Evolutionary conservation across 2,888 invertebrate genomes (phyloP), one percentile per base, ranked within the genome.

Genomic region (Phortica magna): DNA sequence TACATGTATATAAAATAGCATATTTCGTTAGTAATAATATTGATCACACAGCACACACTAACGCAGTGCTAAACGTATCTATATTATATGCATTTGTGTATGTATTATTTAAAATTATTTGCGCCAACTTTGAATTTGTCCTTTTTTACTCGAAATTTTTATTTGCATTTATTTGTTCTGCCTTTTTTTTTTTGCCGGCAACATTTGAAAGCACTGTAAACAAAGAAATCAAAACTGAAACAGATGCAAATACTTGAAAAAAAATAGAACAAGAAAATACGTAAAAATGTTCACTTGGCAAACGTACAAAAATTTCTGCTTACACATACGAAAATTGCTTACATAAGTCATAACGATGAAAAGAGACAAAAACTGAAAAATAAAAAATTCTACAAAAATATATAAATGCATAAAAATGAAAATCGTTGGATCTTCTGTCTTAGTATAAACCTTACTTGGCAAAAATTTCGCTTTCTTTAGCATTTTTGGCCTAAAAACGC

Each of bases 381-480:
- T 31, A 31, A 31, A 4, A 31, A 31, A 31, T 31, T 31, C 31
- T 31, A 31, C 31, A 31, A 31, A 31, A 31, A 31, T 31, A 31
- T 31, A 31, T 2, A 31, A 31, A 31, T 31, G 48, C 2, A 48
- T n/a, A 48, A 48, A 48, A 14, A 48, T 48, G 5, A 2, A n/a
- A 31, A 22, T 61, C 19, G 4, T 61, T 61, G 65, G 3, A 41
- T 59, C 22, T 59, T 59, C 9, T 59, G 5, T 59, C n/a, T 59
- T 59, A 7, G 17, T 55, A 14, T 55, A 59, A 59, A 59, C 14
- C 48, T 48, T 14, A 48, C 48, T 48, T 48, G 48, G 48, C 48
- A 48, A 5, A 19, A 31, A 41, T 59, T 73, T 73, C 19, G 39
- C 12, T 9, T 57, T 57, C n/a, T n/a, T 39, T 73, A 59, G 22